Percentiles rank a stretch among this genome's conserved stretches.
These are phyloP conservation scores for Hylaeus volcanicus DNA, from an alignment of 1,140 invertebrate genomes.

Conservation along the genomic window DNA sequence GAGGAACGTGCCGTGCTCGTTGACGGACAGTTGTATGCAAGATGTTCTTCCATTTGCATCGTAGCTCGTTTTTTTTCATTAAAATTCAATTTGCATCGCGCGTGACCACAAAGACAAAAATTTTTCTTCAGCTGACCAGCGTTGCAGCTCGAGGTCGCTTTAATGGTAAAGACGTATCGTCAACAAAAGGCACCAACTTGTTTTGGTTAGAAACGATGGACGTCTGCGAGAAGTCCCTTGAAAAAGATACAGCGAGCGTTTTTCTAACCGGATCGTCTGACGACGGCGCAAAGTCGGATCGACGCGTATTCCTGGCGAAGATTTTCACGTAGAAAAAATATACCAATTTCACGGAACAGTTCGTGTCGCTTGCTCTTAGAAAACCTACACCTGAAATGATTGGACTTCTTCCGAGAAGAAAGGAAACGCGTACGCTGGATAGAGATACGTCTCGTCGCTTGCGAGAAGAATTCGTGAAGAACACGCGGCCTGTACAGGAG, in stretches of 20 bases:
- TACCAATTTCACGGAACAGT: slow-evolving; percentile 14
- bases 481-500: not conserved
- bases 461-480: slow-evolving; percentile 5
- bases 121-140: not conserved
- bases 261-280: not conserved
- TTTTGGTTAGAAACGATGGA: slow-evolving; percentile 37
- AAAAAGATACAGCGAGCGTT: not conserved
- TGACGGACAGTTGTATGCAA: slow-evolving; percentile 2
- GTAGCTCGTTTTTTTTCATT: not conserved
- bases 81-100: not conserved
- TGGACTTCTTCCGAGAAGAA: slow-evolving; percentile 16
- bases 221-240: slow-evolving; percentile 9
- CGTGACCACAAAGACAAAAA: not conserved
- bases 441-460: not conserved
- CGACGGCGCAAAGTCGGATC: not conserved
- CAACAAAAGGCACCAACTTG: slow-evolving; percentile 46
- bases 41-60: not conserved
- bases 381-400: slow-evolving; percentile 22
- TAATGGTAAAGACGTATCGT: slow-evolving; percentile 28
- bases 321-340: slow-evolving; percentile 42
- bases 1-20: slow-evolving; percentile 6
- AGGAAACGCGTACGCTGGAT: not conserved
- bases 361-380: slow-evolving; percentile 13
- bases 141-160: not conserved
- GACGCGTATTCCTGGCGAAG: no score